Conservation (phyloP, 2,113 vertebrate genomes). For the Rousettus leschenaultii region DNA sequence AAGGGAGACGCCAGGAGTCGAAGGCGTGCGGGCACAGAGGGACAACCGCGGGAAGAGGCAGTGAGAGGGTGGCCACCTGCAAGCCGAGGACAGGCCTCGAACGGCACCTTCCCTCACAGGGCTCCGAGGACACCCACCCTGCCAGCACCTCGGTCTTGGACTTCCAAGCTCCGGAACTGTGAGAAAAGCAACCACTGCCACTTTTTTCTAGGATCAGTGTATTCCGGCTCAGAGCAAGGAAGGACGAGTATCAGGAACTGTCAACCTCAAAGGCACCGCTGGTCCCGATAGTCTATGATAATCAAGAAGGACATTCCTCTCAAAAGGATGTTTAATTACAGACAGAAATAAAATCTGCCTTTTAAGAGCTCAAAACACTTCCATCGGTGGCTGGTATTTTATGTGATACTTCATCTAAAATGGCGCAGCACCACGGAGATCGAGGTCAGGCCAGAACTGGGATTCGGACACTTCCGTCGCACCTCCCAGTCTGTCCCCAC, state of each 20-base stretch:
- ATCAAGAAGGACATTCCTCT: background rate
- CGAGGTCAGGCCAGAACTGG: background rate
- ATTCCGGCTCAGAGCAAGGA: background rate
- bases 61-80: background rate
- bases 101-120: background rate
- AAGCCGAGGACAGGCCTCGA: background rate
- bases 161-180: background rate
- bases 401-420: background rate
- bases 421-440: background rate
- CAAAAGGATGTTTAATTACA: background rate
- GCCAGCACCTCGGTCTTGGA: background rate
- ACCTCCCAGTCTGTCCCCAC: background rate
- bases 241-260: background rate
- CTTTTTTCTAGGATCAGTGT: background rate
- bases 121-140: background rate
- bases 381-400: background rate
- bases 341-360: background rate
- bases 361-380: background rate
- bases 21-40: background rate
- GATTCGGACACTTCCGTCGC: background rate
- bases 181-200: background rate
- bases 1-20: background rate
- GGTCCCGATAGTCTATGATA: background rate
- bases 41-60: accelerated
- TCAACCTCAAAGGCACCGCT: background rate